Evolutionary conservation across 2,888 invertebrate genomes (phyloP), one percentile per base, ranked within the genome.

Genomic region (Lycocerus yunnanus): DNA sequence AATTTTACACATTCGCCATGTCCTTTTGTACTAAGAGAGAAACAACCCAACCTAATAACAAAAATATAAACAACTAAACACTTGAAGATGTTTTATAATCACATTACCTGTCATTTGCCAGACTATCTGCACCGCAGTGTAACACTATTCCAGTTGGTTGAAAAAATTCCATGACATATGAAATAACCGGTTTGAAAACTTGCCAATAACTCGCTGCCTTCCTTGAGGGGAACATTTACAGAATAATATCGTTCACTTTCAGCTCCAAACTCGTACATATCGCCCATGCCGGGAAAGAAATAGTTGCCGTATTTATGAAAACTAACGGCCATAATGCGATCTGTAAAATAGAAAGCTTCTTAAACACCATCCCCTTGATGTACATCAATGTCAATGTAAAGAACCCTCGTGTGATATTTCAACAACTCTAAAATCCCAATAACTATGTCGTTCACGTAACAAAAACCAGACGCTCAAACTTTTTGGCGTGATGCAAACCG

Each of bases 391-490:
- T 99, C 99, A 77, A 99, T 97, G 85, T 99, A 99, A 2, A 99
- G 88, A 0, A 99, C 99, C 74, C 99, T 89, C 0, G 96, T 94
- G 84, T 99, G 95, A 84, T 97, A 96, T 84, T 97, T 97, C 0
- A 99, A 87, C 6, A 99, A 89, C 86, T 99, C 99, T 68, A 99
- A 87, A 82, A 99, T 98, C 1, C 96, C 97, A 82, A 99, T 96
- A 0, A 99, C 99, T 80, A 99, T 99, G 85, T 99, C 99, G 84
- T 99, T 99, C 1, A 99, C 98, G 82, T 99, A 99, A 86, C 99
- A 99, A 86, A 99, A 99, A 1, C 99, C 93, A n/a, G 97, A 97
- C 0, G 99, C 99, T 98, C 98, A 88, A 96, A 98, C 86, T 99
- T 99, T 87, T 99, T 99, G 0, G 99, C 99, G 88, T 99, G 99